Evolutionary conservation across 2,113 vertebrate genomes (phyloP), one percentile per base, ranked within the genome.

Genomic region (Prionailurus viverrinus): DNA sequence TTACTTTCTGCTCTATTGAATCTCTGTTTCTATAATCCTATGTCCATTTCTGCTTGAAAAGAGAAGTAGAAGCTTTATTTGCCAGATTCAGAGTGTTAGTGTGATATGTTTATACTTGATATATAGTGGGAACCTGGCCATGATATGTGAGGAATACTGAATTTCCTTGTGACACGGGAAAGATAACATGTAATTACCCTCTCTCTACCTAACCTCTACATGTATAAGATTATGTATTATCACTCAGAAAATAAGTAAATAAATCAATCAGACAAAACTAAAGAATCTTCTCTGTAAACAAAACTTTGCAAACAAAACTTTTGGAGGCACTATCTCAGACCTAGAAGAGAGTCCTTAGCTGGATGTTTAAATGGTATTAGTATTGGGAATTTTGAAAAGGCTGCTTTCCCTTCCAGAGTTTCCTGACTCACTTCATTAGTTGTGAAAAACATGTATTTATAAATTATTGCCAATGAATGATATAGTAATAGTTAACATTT

Each of bases 41-140:
- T 86, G n/a, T 36, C 33, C 25, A 63, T 79, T 90, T 95, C 45
- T 86, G 58, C 51, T 83, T 89, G 58, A 81, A 89, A 86, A 80
- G 29, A 16, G 65, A 96, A 81, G 9, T 36, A 63, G 25, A 69
- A 58, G 19, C 8, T 95, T 90, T 92, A 69, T 84, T 90, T 92
- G 21, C 12, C 16, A 10, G 5, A 74, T 68, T 73, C 31, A 61
- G 48, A 95, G 27, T 48, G 21, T 96, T 96, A 63, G 12, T 71
- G 11, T 94, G 33, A 31, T 25, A 91, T 41, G 29, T 71, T 29
- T 65, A 25, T 33, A 13, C 14, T 76, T 55, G 11, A 89, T 18
- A 88, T 91, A 55, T n/a, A 86, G 23, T 7, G 86, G 63, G 33
- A 87, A 71, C 7, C 4, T 86, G 1, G 19, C 86, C 10, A 58